Evolutionary conservation across 2,888 invertebrate species (phyloP), one percentile per base, ranked within the genome.

Genomic region (Trissolcus japonicus): DNA sequence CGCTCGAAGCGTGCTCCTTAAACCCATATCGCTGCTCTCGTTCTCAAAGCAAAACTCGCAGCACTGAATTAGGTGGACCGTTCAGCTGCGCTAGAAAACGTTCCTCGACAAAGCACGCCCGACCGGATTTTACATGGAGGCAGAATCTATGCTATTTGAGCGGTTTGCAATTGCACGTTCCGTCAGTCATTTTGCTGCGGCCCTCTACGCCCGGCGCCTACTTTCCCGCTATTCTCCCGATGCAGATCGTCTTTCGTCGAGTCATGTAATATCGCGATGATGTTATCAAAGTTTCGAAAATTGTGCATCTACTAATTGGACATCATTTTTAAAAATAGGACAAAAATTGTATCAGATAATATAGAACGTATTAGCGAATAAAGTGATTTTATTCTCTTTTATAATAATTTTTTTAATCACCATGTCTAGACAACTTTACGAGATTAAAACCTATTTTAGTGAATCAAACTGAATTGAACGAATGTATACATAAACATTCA

Each of bases 1-100:
- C 57, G 71, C 56, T 72, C 51, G 48, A 50, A 67, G 76, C 62
- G 60, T 55, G 76, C 66, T 76, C 69, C 55, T 65, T 56, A 50
- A 43, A 41, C 29, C 65, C 9, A 67, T 57, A 76, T 72, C 67
- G 67, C 19, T 69, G 78, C 69, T 69, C 71, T 55, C 73, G 50
- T 78, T 78, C 77, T 66, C 74, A 74, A 74, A 74, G 74, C 78
- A 72, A 74, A 74, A 74, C 73, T 74, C 69, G 65, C 65, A 63
- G 55, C 69, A 71, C 65, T 53, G 71, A 62, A 74, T 78, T 78
- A 78, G 74, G 61, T 43, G 74, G 74, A 66, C 69, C 74, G 74
- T 71, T 78, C 54, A 41, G 68, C 54, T 54, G 69, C 61, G 65
- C 77, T 78, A 78, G 78, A 78, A 72, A 73, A 73, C 68, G 73